Base-by-base conservation (phyloP, 2,888 invertebrate species). In the Mechanitis mazaeus region DNA sequence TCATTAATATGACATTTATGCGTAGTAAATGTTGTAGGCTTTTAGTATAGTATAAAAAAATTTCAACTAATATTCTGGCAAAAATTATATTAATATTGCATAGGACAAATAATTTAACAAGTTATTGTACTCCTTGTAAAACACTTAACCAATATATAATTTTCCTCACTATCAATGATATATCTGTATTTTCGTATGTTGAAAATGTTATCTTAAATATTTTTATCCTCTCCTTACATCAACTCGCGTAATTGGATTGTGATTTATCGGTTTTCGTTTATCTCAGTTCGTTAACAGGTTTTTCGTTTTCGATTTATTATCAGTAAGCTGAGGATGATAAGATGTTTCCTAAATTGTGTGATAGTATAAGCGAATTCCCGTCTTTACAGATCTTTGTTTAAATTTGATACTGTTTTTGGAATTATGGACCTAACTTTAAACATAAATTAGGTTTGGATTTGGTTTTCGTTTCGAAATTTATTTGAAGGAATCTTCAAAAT, bases 181-280 rank as follows among this genome's bases (percentile, higher is more conserved):
- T 50, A 31, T 28, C 31, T 50, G 31, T 50, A 31, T 50, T 9
- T 42, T 42, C 47, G 38, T 47, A 38, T 42, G 55, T 50, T 58
- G 55, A 20, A n/a, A 35, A 35, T n/a, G 20, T 58, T 58, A 47
- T 35, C 57, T n/a, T 35, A 55, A 60, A 63, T 31, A 60, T 56
- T 58, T 66, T 55, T 59, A 55, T 56, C 54, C 54, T 38, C 45
- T 55, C 55, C 56, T 60, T 65, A 55, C 63, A 60, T 62, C 62
- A 60, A 55, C 56, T 42, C 60, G 28, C 61, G 64, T 68, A 64
- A 67, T 67, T 67, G 67, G 63, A 65, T 66, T 65, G 61, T 69
- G 67, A 69, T 69, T 67, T 69, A 67, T 69, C 63, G 67, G 61
- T 56, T 64, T 66, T 58, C 63, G 60, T 58, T 64, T 58, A 66